Percentiles rank a stretch among this genome's conserved stretches.
phyloP scores from a whole-genome alignment of 2,797 vertebrate species.

The Numenius phaeopus region DNA sequence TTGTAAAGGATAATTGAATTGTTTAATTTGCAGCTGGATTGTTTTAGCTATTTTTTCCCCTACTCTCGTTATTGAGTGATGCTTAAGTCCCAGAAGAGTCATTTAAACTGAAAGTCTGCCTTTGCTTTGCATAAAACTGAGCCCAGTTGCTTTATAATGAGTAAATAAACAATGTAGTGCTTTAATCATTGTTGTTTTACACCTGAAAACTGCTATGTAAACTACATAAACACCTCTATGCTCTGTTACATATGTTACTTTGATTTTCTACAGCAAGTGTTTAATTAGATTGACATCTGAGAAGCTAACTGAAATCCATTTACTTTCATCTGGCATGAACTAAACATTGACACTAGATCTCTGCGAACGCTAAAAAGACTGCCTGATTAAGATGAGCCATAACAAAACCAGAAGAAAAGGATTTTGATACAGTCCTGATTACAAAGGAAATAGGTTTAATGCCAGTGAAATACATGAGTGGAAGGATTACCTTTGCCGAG shows the following conservation, averaged over 20 bases:
- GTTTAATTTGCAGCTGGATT: slow-evolving; percentile 61
- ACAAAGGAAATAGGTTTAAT: neutral
- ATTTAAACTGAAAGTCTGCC: slow-evolving; percentile 63
- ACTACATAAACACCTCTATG: slow-evolving; percentile 57
- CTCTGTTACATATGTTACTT: slow-evolving; percentile 64
- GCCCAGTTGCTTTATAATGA: slow-evolving; percentile 48
- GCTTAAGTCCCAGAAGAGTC: slow-evolving; percentile 54
- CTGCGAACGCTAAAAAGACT: neutral
- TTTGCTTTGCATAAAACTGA: slow-evolving; percentile 46
- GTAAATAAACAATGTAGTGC: slow-evolving; percentile 58
- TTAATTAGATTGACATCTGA: slow-evolving; percentile 65
- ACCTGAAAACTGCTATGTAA: slow-evolving; percentile 66
- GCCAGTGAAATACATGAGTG: neutral
- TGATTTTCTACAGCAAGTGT: slow-evolving; percentile 51
- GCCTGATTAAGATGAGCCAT: neutral
- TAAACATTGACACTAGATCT: neutral
- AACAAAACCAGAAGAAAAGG: slow-evolving; percentile 3
- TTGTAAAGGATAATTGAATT: slow-evolving; percentile 61
- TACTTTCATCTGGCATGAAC: slow-evolving; percentile 25
- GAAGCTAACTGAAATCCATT: slow-evolving; percentile 36
- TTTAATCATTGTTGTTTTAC: slow-evolving; percentile 71
- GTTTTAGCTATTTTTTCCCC: slow-evolving; percentile 29
- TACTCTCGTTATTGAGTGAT: slow-evolving; percentile 56
- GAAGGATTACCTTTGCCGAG: neutral
- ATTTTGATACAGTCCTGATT: neutral